These are phyloP conservation scores for Sinotaia quadrata DNA, from an alignment of 2,888 invertebrate genomes.

Conservation along the genomic window DNA sequence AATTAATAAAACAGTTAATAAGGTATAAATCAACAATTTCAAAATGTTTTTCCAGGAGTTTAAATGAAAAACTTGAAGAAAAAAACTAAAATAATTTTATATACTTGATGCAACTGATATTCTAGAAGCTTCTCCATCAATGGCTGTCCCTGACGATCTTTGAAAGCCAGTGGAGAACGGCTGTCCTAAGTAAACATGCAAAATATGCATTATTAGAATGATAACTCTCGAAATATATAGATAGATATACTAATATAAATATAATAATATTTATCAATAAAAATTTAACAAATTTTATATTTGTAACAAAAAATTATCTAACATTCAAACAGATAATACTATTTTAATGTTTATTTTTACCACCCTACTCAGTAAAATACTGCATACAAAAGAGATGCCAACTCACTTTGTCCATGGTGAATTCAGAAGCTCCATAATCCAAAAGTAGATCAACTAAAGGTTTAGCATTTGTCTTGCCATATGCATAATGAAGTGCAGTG, in stretches of 20 bases:
- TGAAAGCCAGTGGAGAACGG: slow-evolving; percentile 62
- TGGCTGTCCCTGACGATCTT: slow-evolving; percentile 54
- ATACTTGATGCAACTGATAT: slow-evolving; percentile 58
- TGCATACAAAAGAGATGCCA: neutral
- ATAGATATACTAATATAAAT: neutral
- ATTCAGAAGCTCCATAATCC: slow-evolving; percentile 65
- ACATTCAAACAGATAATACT: neutral
- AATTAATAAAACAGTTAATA: no score
- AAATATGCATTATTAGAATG: neutral
- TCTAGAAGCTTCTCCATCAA: slow-evolving; percentile 57
- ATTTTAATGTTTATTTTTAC: no score
- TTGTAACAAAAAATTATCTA: neutral
- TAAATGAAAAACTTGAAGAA: no score
- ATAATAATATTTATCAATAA: neutral
- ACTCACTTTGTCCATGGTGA: slow-evolving; percentile 63
- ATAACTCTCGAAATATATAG: neutral
- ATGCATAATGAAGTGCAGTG: slow-evolving; percentile 65
- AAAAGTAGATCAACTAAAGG: slow-evolving; percentile 54
- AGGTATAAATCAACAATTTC: no score
- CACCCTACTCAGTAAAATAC: no score
- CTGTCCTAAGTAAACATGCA: slow-evolving; percentile 50
- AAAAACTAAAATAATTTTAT: no score
- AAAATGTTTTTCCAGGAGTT: no score
- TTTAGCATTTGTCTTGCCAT: slow-evolving; percentile 55
- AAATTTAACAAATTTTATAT: neutral